Evolutionary conservation across 2,888 invertebrate genomes (phyloP), one percentile per base, ranked within the genome.

Genomic region (Cerastis leucographa): DNA sequence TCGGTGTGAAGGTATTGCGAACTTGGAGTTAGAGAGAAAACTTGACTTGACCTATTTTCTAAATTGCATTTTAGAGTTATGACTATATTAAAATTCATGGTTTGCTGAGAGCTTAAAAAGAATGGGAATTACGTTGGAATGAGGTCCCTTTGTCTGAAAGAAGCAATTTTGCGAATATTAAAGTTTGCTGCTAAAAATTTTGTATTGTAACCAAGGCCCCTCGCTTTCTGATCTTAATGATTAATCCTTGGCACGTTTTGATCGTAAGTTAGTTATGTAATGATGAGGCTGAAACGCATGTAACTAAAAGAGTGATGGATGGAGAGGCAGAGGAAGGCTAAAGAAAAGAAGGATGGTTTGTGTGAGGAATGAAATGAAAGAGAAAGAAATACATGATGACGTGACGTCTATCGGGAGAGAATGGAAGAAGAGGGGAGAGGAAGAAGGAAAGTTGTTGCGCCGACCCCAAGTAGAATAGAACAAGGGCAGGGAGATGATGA

Each of bases 51-150:
- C 76, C 79, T 67, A 64, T 84, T 82, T 84, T 74, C 62, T 71
- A 82, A 84, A 84, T 84, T 84, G 79, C 79, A 74, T 84, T 84
- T 76, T 51, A 72, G 66, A 84, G 59, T 84, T 84, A 84, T 74
- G 84, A 71, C 66, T 79, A 22, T 68, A 84, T 84, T 82, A 76
- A 79, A 84, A 84, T 84, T 84, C 82, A 84, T 74, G 74, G 74
- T 66, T 82, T 69, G 74, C 71, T 46, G 9, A 56, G 71, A 81
- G 81, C 65, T 72, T 71, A 74, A 70, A 59, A 84, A 71, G 22
- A 79, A 83, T 66, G 69, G 12, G 14, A 66, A 83, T 72, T 62
- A 56, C 70, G 61, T 72, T 54, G n/a, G 54, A 59, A 73, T 71
- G 19, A 73, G 40, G 51, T 61, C 25, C 7, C 8, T 69, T 61